Conservation (phyloP, 2,888 invertebrate genomes). For the Rhingia rostrata region DNA sequence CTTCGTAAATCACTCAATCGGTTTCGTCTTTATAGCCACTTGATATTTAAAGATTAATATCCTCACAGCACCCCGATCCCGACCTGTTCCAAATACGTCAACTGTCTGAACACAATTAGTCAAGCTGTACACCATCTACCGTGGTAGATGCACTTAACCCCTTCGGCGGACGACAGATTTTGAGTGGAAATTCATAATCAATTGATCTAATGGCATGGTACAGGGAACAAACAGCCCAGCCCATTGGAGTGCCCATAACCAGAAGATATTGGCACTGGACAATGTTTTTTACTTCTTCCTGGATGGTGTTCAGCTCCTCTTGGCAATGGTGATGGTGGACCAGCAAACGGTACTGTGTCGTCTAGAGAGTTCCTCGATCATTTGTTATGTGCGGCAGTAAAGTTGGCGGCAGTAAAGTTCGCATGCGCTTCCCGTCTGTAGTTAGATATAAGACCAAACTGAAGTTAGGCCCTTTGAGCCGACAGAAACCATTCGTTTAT, state of each 20-base stretch:
- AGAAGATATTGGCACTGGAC: conserved; percentile 20
- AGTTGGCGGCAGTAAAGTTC: background rate
- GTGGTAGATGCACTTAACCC: background rate
- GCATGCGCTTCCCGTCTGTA: background rate
- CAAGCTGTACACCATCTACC: background rate
- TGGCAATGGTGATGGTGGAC: background rate
- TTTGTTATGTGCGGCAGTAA: conserved; percentile 29
- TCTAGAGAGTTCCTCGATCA: conserved; percentile 25
- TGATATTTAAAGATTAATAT: conserved; percentile 28
- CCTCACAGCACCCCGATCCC: background rate
- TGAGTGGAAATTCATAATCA: conserved; percentile 21
- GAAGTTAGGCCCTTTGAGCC: conserved; percentile 28
- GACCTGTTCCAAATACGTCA: conserved; percentile 5
- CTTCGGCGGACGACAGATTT: background rate
- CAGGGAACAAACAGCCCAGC: conserved; percentile 12
- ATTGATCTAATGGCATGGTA: conserved; percentile 17
- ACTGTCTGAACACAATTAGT: background rate
- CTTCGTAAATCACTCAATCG: conserved; percentile 32
- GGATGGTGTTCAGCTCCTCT: conserved; percentile 22
- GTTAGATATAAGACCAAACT: conserved; percentile 20
- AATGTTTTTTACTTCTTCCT: conserved; percentile 35
- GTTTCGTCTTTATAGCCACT: conserved; percentile 7
- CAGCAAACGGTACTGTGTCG: conserved; percentile 35
- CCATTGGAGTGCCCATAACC: conserved; percentile 12
- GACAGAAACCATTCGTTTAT: conserved; percentile 25